A percentile compares a stretch with the other conserved stretches of the same genome.
Evolutionary conservation across 2,113 vertebrate genomes (phyloP).

Genomic region (Oreochromis aureus): DNA sequence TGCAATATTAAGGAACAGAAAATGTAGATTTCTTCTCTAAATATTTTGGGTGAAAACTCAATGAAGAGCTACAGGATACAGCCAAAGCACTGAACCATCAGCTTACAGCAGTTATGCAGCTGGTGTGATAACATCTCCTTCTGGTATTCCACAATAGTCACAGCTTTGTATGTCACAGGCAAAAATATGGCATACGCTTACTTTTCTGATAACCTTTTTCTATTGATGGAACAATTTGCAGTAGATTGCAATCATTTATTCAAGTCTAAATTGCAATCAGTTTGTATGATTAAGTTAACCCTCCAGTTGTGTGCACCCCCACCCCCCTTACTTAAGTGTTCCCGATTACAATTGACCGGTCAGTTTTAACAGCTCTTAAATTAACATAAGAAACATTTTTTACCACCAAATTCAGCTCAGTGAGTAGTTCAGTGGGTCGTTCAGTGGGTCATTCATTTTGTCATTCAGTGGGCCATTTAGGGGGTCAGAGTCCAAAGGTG

Average conservation of each 20-base stretch:
- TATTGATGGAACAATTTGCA: not conserved
- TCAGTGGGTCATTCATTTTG: not conserved
- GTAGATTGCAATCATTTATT: not conserved
- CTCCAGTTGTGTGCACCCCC: not conserved
- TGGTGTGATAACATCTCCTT: not conserved
- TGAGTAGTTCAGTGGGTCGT: not conserved
- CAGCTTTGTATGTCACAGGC: not conserved
- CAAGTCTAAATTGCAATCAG: not conserved
- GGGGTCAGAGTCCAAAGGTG: not conserved
- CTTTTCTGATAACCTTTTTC: not conserved
- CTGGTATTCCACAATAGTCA: not conserved
- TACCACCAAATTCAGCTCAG: not conserved
- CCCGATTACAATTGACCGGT: not conserved
- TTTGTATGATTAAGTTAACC: not conserved
- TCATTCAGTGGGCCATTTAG: not conserved
- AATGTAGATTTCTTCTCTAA: not conserved
- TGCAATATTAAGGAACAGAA: not conserved
- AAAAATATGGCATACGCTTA: not conserved
- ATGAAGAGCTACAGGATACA: not conserved
- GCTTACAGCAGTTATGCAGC: not conserved
- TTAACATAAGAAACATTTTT: not conserved
- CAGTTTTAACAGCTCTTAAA: not conserved
- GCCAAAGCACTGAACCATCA: not conserved
- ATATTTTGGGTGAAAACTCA: not conserved
- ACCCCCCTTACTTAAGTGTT: not conserved